Base-by-base conservation (phyloP, 2,797 vertebrate species). In the Eupleurogrammus muticus region DNA sequence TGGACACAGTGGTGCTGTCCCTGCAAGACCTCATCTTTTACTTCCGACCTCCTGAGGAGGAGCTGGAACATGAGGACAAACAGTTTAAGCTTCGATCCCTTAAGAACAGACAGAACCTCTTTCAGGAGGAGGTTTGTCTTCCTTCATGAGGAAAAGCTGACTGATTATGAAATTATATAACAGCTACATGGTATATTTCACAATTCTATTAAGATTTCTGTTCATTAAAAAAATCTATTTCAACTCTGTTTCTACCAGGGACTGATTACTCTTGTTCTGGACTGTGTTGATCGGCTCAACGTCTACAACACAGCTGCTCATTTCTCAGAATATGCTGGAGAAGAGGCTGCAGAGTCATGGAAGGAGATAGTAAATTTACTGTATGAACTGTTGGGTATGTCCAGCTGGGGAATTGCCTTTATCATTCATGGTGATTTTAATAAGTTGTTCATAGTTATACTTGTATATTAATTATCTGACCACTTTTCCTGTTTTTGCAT, bases 1-100 rank as follows among this genome's bases (percentile, higher is more conserved):
- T 98, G 86, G 96, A 96, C 55, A 75, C 94, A 2, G 94, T 98
- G 73, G 93, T 96, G 19, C 93, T 97, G 53, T 96, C 95, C 32
- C 92, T 98, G 76, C 97, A 97, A 89, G 97, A 98, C 66, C 95
- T 98, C 60, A 98, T 97, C 76, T 95, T 94, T 86, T 98, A 98
- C 87, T 98, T 98, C 70, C 90, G 96, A 48, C 96, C 96, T 2
- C 97, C 97, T 0, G 96, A 96, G 0, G 96, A 97, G 77, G 96
- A 97, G 58, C 91, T 98, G 68, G 95, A 96, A 79, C 97, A 98
- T 0, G 97, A 98, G 79, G 96, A 97, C 79, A 97, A 97, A 62
- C 97, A 98, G 86, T 96, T 94, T 86, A 96, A 97, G 70, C 94
- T 98, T 8, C 95, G 97, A n/a, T 97, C 96, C 11, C 94, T 98